These are phyloP conservation scores for Harpalus rufipes DNA, from an alignment of 2,888 invertebrate genomes.

Conservation along the genomic window DNA sequence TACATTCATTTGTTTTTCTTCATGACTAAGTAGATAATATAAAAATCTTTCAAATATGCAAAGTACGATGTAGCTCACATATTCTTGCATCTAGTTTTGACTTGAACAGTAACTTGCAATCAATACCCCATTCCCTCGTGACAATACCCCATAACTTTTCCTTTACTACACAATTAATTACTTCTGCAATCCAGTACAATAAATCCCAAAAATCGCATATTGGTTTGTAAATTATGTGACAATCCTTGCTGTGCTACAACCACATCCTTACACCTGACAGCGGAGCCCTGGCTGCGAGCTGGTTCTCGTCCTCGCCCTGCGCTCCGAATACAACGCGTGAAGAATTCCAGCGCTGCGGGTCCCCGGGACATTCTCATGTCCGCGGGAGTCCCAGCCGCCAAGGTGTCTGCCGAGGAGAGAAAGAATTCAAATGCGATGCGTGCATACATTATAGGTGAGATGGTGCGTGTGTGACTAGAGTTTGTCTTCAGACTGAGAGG, in stretches of 20 bases:
- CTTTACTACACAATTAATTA: slow-evolving; percentile 7
- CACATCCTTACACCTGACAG: not conserved
- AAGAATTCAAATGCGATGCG: slow-evolving; percentile 3
- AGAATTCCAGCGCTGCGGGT: slow-evolving; percentile 6
- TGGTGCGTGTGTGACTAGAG: slow-evolving; percentile 20
- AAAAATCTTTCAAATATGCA: no score
- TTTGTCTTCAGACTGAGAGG: slow-evolving; percentile 35
- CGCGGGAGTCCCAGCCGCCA: slow-evolving; percentile 34
- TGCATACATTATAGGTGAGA: slow-evolving; percentile 27
- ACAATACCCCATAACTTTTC: slow-evolving; percentile 17
- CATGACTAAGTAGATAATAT: no score
- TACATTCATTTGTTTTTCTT: no score
- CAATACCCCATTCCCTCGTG: not conserved
- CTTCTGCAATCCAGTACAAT: slow-evolving; percentile 23
- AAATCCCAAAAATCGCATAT: slow-evolving; percentile 18
- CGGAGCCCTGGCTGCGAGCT: not conserved
- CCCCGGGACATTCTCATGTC: slow-evolving; percentile 15
- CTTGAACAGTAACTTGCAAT: no score
- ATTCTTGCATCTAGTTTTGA: no score
- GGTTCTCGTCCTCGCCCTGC: not conserved
- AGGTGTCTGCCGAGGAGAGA: slow-evolving; percentile 20
- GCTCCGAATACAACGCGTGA: slow-evolving; percentile 3
- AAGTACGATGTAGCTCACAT: no score
- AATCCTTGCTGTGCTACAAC: slow-evolving; percentile 17
- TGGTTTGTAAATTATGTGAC: slow-evolving; percentile 15